A percentile compares a stretch with the other conserved stretches of the same genome.
Evolutionary conservation across 2,113 vertebrate genomes (phyloP).

Genomic region (Siphamia tubifer): DNA sequence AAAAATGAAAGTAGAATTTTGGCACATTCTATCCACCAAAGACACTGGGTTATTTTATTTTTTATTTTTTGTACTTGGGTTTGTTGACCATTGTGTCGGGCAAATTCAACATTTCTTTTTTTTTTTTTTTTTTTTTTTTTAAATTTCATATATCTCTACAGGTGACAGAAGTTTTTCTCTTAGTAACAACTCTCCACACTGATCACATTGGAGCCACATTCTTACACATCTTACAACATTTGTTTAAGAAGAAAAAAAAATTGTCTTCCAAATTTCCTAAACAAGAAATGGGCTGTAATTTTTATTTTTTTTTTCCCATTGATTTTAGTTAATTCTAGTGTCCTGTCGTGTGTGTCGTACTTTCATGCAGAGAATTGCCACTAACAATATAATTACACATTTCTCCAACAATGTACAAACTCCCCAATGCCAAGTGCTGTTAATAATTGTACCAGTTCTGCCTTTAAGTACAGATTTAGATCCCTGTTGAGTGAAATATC

Average conservation of each 20-base stretch:
- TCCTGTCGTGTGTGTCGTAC: background rate
- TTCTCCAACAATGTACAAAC: background rate
- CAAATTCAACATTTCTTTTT: background rate
- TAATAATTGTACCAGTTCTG: background rate
- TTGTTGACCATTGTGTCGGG: background rate
- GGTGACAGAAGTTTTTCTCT: too few relatives aligned
- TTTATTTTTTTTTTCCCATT: background rate
- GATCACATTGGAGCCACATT: background rate
- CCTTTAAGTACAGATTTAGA: slow-evolving; percentile 14
- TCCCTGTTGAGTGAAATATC: background rate
- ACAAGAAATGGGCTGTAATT: background rate
- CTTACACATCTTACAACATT: background rate
- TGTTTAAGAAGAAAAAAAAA: background rate
- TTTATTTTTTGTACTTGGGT: background rate
- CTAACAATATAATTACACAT: slow-evolving; percentile 3
- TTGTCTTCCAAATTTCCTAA: background rate
- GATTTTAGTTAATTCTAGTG: background rate
- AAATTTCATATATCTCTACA: background rate
- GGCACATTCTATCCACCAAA: slow-evolving; percentile 43
- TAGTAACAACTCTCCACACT: background rate
- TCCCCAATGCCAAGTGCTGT: background rate
- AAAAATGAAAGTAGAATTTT: slow-evolving; percentile 34
- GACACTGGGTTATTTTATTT: too few relatives aligned
- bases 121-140: background rate
- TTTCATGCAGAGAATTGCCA: slow-evolving; percentile 38